Conservation (phyloP, 2,888 invertebrate species). For the Sesamia inferens region DNA sequence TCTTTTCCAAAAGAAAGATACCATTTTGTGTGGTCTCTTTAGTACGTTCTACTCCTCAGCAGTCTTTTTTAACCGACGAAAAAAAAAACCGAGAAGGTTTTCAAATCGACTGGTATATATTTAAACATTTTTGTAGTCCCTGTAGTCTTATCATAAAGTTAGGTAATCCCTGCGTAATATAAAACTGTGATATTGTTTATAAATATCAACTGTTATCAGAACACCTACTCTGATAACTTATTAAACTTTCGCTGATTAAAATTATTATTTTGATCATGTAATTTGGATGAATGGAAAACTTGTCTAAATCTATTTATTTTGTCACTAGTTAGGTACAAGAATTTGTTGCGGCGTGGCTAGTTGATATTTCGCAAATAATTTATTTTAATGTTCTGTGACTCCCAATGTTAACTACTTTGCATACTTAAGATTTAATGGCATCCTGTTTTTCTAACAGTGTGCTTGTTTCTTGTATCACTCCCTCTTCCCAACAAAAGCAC, state of each 20-base stretch:
- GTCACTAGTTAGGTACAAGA: constrained; percentile 5
- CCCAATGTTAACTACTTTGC: neutral
- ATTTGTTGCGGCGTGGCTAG: neutral
- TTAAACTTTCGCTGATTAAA: constrained; percentile 42
- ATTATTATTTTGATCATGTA: constrained; percentile 33
- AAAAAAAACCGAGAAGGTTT: no score
- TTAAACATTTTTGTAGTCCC: neutral
- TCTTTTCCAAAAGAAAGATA: no score
- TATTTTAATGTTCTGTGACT: neutral
- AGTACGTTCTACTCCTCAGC: no score
- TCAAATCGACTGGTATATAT: neutral
- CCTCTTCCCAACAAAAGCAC: no score
- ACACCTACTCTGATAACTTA: constrained; percentile 47
- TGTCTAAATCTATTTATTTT: neutral
- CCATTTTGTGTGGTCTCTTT: no score
- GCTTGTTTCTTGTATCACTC: no score
- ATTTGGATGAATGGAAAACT: constrained; percentile 42
- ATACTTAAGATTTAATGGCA: neutral
- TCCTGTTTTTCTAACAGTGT: neutral
- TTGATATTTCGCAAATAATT: neutral
- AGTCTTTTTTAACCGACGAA: no score
- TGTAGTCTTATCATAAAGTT: constrained; percentile 23
- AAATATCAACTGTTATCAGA: constrained; percentile 32
- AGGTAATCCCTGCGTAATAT: constrained; percentile 36
- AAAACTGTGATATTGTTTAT: constrained; percentile 40